Evolutionary conservation across 2,113 vertebrate species (phyloP).

Genomic region (Girardinichthys multiradiatus): DNA sequence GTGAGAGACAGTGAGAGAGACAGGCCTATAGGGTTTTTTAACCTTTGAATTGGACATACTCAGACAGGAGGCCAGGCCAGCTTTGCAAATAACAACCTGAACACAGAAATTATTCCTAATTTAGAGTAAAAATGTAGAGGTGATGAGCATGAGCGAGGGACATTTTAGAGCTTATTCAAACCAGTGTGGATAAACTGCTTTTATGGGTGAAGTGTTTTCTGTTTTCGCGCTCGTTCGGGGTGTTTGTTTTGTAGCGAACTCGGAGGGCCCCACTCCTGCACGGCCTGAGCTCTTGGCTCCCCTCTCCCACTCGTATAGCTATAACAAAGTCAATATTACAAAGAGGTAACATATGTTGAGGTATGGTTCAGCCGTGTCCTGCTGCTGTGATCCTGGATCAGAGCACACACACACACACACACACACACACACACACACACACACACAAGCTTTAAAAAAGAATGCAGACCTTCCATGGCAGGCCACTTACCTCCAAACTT

Average conservation of each 20-base stretch:
- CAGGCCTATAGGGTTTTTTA: slow-evolving; percentile 1
- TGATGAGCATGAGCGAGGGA: slow-evolving; percentile 35
- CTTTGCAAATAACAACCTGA: slow-evolving; percentile 52
- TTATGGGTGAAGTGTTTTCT: slow-evolving; percentile 68
- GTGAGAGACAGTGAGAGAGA: no score
- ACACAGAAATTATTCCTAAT: slow-evolving; percentile 50
- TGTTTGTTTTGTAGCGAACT: slow-evolving; percentile 75
- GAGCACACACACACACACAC: slow-evolving; percentile 51
- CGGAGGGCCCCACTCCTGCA: slow-evolving; percentile 67
- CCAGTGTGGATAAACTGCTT: slow-evolving; percentile 48
- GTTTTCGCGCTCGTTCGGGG: slow-evolving; percentile 63
- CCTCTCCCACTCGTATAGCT: slow-evolving; percentile 80
- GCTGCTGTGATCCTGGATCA: slow-evolving; percentile 66
- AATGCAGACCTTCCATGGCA: slow-evolving; percentile 54
- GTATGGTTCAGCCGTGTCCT: slow-evolving; percentile 74
- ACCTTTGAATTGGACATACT: slow-evolving; percentile 39
- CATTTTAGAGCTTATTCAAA: slow-evolving; percentile 51
- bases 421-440: slow-evolving; percentile 38
- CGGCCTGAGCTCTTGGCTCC: slow-evolving; percentile 65
- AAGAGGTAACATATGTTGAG: slow-evolving; percentile 83
- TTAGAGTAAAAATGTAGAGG: slow-evolving; percentile 47
- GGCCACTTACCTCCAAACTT: slow-evolving; percentile 36
- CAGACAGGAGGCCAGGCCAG: slow-evolving; percentile 44
- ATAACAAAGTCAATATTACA: slow-evolving; percentile 82
- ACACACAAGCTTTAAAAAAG: slow-evolving; percentile 44